Conservation (phyloP, 2,113 vertebrate species). For the Melanerpes aurifrons region DNA sequence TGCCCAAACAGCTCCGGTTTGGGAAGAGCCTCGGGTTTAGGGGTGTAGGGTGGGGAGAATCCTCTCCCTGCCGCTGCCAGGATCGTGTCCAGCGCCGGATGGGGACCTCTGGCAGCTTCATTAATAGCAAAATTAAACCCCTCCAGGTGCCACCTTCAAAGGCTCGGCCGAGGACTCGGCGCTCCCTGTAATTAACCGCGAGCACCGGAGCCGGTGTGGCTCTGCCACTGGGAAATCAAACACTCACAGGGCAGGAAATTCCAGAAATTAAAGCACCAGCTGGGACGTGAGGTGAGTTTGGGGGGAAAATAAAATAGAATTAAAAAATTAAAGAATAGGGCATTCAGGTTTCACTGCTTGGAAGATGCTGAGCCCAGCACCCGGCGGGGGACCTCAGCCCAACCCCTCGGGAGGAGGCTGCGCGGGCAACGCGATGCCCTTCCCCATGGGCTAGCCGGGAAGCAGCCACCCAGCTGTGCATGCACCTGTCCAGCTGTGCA, state of each 20-base stretch:
- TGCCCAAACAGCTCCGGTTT: not conserved
- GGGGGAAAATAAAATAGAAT: not conserved
- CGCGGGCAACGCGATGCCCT: rapidly evolving
- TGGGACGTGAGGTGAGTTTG: not conserved
- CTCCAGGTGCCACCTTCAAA: slow-evolving; percentile 25
- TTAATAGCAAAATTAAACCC: not conserved
- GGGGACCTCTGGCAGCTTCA: not conserved
- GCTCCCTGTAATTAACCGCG: slow-evolving; percentile 40
- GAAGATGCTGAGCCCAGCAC: not conserved
- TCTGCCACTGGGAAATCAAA: slow-evolving; percentile 31
- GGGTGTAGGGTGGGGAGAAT: not conserved
- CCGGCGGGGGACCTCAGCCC: not conserved
- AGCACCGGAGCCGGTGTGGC: not conserved
- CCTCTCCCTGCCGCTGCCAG: not conserved
- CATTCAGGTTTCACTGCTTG: not conserved
- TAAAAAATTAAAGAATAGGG: not conserved
- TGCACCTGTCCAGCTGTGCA: too few species aligned
- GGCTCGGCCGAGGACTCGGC: not conserved
- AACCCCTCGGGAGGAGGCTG: rapidly evolving
- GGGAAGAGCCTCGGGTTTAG: not conserved
- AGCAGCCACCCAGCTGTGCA: not conserved
- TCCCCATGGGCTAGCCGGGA: not conserved
- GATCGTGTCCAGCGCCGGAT: not conserved
- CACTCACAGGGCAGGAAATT: slow-evolving; percentile 64
- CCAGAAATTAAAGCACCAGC: slow-evolving; percentile 36